phyloP scores from a whole-genome alignment of 2,113 vertebrate species.

The Gopherus evgoodei region DNA sequence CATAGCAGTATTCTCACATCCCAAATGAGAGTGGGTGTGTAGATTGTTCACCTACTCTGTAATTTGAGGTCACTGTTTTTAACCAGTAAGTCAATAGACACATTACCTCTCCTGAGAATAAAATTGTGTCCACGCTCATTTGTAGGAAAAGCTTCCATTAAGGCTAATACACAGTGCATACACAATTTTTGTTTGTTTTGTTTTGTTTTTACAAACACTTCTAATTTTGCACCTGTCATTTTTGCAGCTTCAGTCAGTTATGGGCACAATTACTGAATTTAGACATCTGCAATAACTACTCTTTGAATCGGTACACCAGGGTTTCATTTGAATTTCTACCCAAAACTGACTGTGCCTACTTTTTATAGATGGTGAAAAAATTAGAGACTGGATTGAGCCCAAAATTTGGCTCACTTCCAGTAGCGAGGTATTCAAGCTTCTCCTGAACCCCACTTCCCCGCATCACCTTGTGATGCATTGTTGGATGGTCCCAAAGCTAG shows the following conservation, averaged over 20 bases:
- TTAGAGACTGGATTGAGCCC: neutral
- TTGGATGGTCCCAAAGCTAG: neutral
- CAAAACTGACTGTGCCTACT: neutral
- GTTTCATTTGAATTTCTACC: constrained; percentile 16
- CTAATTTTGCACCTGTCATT: neutral
- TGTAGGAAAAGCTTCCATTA: constrained; percentile 11
- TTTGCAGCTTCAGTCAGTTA: constrained; percentile 26
- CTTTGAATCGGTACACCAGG: constrained; percentile 56
- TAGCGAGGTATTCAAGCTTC: neutral
- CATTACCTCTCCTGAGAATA: neutral
- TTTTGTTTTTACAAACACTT: neutral
- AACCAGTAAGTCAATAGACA: neutral
- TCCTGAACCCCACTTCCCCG: neutral
- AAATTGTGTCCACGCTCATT: neutral
- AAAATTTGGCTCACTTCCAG: neutral
- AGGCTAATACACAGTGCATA: neutral
- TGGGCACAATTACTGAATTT: constrained; percentile 44
- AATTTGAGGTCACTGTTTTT: neutral
- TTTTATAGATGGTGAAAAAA: constrained; percentile 13
- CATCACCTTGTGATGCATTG: rapidly evolving
- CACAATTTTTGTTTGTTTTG: neutral
- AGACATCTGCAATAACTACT: constrained; percentile 31
- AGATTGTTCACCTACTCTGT: neutral
- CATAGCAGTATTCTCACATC: neutral
- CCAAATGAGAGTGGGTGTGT: neutral